phyloP scores from a whole-genome alignment of 2,888 invertebrate species.

The Xanthia icteritia region DNA sequence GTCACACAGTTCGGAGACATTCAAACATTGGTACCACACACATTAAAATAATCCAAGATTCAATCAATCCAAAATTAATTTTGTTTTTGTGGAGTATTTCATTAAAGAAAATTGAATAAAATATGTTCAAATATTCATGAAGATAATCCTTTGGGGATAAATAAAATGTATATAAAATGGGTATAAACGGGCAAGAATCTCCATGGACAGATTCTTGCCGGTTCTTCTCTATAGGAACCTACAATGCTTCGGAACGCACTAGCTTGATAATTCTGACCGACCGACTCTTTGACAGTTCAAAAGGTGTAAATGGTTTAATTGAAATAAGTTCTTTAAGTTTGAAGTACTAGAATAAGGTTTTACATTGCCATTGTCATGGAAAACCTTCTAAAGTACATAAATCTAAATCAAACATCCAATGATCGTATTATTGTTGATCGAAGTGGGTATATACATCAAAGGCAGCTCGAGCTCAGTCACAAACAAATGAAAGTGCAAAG shows the following conservation, averaged over 20 bases:
- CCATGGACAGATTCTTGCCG: neutral
- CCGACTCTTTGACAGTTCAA: neutral
- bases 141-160: neutral
- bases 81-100: neutral
- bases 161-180: neutral
- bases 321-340: neutral
- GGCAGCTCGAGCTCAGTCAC: neutral
- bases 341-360: neutral
- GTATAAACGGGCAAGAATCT: too few relatives aligned
- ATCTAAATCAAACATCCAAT: neutral
- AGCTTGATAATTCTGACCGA: neutral
- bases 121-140: neutral
- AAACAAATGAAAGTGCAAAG: neutral
- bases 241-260: neutral
- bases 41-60: neutral
- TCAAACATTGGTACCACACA: constrained; percentile 7
- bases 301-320: neutral
- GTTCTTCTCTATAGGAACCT: neutral
- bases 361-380: too few relatives aligned
- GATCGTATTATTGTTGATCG: neutral
- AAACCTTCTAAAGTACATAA: too few relatives aligned
- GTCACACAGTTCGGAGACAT: constrained; percentile 25
- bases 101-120: neutral
- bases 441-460: constrained; percentile 8
- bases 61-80: neutral